Evolutionary conservation across 2,797 vertebrate species (phyloP), one percentile per base, ranked within the genome.

Genomic region (Sarcophilus harrisii): DNA sequence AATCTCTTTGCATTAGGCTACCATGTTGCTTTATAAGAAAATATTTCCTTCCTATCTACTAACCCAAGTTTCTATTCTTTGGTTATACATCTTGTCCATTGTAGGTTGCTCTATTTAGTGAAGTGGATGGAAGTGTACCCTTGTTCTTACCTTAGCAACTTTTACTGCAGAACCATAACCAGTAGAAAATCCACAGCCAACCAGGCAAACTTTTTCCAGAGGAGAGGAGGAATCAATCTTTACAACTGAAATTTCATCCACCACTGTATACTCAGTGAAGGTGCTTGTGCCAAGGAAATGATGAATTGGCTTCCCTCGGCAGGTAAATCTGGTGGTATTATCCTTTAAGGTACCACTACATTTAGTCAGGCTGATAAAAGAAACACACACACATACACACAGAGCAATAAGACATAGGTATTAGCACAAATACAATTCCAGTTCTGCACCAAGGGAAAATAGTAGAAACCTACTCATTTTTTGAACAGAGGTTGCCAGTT

Each of bases 111-210:
- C n/a, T 73, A 73, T 73, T 73, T 5, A 73, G 32, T 38, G 66
- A 73, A 73, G 4, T 21, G 12, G 60, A 32, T 60, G 59, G 45
- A n/a, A 1, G 14, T 1, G 1, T 54, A 9, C 0, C 21, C 14
- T 3, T 12, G 27, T 11, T 60, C 97, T 91, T 97, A 99, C 99
- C 98, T 99, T 99, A 96, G 98, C 99, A 28, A 98, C 96, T 32
- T 99, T 98, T 81, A 99, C 38, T 6, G 98, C 99, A 90, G 99
- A 99, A 13, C 99, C 99, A 1, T 99, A 99, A 59, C 99, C 99
- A 27, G 99, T 99, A 10, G 99, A 98, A 96, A 99, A 99, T 45
- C 98, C 99, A 95, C 99, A 99, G 95, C 99, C 99, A 6, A 99
- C 98, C 60, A 99, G 97, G 96, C 99, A 99, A 14, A 99, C 99